Evolutionary conservation across 2,888 invertebrate genomes (phyloP).

Genomic region (Trissoscelio sp.): DNA sequence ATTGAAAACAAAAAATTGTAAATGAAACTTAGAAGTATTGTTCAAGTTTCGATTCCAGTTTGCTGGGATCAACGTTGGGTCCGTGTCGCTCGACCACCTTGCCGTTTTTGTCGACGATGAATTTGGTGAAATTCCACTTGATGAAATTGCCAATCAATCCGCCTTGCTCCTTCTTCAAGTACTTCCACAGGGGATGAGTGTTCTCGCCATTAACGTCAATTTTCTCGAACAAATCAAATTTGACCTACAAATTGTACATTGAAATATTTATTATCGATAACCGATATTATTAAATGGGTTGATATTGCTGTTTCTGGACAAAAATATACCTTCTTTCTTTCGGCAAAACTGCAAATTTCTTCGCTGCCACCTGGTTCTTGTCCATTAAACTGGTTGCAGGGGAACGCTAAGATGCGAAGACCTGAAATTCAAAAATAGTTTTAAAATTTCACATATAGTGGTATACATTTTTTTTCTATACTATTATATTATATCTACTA

Average conservation of each 20-base stretch:
- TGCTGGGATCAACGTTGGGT: conserved; percentile 86
- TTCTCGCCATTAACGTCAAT: conserved; percentile 82
- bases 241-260: conserved; percentile 71
- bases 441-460: too few species aligned
- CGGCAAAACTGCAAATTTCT: conserved; percentile 87
- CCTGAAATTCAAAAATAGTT: conserved; percentile 84
- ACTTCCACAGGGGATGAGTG: conserved; percentile 83
- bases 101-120: conserved; percentile 90
- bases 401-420: conserved; percentile 92
- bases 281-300: too few species aligned
- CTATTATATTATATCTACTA: too few species aligned
- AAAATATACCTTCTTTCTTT: conserved; percentile 84
- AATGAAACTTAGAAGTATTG: conserved; percentile 86
- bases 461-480: too few species aligned
- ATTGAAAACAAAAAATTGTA: too few species aligned
- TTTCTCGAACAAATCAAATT: conserved; percentile 82
- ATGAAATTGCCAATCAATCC: conserved; percentile 86
- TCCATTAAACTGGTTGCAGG: conserved; percentile 93
- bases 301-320: not conserved
- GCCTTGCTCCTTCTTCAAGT: conserved; percentile 79
- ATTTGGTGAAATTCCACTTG: conserved; percentile 95
- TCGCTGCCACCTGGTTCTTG: conserved; percentile 88
- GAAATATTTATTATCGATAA: conserved; percentile 85
- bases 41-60: conserved; percentile 85
- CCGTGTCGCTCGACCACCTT: conserved; percentile 88